Conservation (phyloP, 2,113 vertebrate species). For the Lichenostomus cassidix region DNA sequence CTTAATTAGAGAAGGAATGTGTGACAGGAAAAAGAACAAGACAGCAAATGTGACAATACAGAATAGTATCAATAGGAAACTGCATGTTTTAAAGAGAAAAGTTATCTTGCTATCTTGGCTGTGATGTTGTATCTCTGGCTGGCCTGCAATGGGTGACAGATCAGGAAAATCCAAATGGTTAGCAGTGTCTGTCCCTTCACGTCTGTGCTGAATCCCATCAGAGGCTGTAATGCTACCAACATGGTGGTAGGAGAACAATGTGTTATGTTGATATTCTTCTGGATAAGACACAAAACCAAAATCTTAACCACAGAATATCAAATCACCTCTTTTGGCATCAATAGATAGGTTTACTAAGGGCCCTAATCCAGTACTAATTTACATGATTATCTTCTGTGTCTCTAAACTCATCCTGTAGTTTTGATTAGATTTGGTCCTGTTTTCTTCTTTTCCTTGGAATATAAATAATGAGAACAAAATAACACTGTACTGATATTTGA, state of each 20-base stretch:
- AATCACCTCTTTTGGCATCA: constrained; percentile 53
- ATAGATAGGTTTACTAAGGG: constrained; percentile 49
- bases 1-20: background rate
- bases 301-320: constrained; percentile 49
- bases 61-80: constrained; percentile 32
- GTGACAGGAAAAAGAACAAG: background rate
- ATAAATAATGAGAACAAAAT: background rate
- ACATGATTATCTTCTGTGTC: constrained; percentile 43
- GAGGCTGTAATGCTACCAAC: background rate
- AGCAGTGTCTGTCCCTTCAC: background rate
- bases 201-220: background rate
- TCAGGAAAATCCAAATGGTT: constrained; percentile 7
- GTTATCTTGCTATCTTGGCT: constrained; percentile 23
- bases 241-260: constrained; percentile 12
- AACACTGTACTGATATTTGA: background rate
- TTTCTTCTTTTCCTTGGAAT: constrained; percentile 28
- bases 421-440: constrained; percentile 2
- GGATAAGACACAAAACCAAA: constrained; percentile 31
- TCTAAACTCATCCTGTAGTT: constrained; percentile 45
- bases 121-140: background rate
- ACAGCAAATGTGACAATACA: background rate
- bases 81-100: background rate
- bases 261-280: constrained; percentile 39
- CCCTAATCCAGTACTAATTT: constrained; percentile 55
- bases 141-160: background rate